phyloP scores from a whole-genome alignment of 2,113 vertebrate genomes.

The Ammodytes dubius region DNA sequence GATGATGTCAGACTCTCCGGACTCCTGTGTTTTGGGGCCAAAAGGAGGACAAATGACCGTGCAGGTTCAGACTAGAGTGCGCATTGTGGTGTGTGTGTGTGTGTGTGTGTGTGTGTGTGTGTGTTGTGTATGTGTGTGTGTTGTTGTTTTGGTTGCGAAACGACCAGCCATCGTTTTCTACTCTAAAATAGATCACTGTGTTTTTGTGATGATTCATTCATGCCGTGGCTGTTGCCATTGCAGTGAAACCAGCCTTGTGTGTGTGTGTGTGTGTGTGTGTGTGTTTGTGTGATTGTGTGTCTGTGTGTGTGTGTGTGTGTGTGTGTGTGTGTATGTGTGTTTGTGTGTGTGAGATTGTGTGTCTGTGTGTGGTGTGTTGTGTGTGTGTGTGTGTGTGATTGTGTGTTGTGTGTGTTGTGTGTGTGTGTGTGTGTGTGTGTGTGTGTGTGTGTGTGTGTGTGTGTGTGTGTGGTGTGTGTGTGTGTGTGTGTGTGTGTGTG shows the following conservation, averaged over 20 bases:
- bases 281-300: slow-evolving; percentile 13
- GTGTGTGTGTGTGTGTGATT: slow-evolving; percentile 14
- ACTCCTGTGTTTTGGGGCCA: slow-evolving; percentile 22
- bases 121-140: background rate
- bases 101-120: slow-evolving; percentile 10
- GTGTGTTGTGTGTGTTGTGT: slow-evolving; percentile 11
- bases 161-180: slow-evolving; percentile 22
- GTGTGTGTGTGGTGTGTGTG: slow-evolving; percentile 17
- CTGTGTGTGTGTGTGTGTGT: slow-evolving; percentile 12
- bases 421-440: slow-evolving; percentile 15
- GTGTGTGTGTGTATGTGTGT: slow-evolving; percentile 10
- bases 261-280: slow-evolving; percentile 14
- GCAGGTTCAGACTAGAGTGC: slow-evolving; percentile 45
- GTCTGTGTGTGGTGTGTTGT: background rate
- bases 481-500: slow-evolving; percentile 17
- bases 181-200: slow-evolving; percentile 33
- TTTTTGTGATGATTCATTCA: slow-evolving; percentile 75
- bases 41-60: slow-evolving; percentile 42
- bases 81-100: slow-evolving; percentile 34
- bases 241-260: slow-evolving; percentile 34
- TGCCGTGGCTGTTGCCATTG: slow-evolving; percentile 45
- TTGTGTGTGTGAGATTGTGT: slow-evolving; percentile 18
- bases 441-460: slow-evolving; percentile 13
- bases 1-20: slow-evolving; percentile 28
- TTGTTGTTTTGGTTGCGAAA: slow-evolving; percentile 9